phyloP scores from a whole-genome alignment of 2,113 vertebrate genomes.

The Gymnorhina tibicen region DNA sequence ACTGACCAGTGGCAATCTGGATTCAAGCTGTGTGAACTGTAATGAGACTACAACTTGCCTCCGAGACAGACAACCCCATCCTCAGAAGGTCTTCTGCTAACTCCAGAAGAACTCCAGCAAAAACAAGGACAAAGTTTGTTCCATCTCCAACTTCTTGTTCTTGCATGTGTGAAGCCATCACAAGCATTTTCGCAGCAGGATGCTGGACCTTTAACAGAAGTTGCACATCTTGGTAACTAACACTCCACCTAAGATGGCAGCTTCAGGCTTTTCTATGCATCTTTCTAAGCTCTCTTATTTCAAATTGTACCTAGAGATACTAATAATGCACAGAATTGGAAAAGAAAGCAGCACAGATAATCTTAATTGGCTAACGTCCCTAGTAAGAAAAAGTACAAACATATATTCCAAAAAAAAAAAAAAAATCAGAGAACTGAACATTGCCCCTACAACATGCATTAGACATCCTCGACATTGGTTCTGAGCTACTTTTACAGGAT shows the following conservation, averaged over 20 bases:
- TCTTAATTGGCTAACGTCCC: background rate
- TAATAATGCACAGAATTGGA: background rate
- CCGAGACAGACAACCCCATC: conserved; percentile 93
- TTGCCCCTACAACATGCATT: background rate
- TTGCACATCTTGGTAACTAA: background rate
- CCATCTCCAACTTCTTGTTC: conserved; percentile 97
- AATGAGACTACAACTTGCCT: conserved; percentile 71
- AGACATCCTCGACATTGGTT: background rate
- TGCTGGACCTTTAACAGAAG: conserved; percentile 86
- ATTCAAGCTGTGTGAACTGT: background rate
- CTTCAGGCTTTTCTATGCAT: background rate
- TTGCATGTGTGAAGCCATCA: conserved; percentile 99
- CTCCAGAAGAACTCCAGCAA: conserved; percentile 93
- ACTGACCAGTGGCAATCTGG: background rate
- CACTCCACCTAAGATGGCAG: background rate
- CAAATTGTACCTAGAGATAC: background rate
- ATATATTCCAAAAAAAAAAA: background rate
- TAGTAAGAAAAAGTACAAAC: background rate
- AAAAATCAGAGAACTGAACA: background rate
- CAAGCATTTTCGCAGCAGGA: conserved; percentile 97
- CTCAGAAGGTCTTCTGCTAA: conserved; percentile 91
- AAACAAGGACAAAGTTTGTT: conserved; percentile 97
- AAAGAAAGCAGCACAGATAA: background rate
- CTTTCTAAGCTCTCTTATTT: background rate
- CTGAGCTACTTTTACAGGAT: background rate